Conservation (phyloP, 1,140 invertebrate species). For the Magallana ariakensis region DNA sequence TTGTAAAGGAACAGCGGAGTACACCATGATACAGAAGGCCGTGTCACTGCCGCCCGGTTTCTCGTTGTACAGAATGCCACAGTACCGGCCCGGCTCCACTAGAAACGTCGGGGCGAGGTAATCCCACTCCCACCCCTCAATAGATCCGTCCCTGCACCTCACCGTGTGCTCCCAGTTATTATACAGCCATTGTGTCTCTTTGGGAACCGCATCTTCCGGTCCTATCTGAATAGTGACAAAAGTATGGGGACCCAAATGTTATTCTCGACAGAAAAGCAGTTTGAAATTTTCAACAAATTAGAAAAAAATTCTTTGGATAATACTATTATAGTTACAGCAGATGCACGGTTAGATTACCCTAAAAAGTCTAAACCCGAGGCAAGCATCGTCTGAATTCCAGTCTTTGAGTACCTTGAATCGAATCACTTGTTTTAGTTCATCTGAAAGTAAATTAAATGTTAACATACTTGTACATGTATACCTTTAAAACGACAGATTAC, state of each 20-base stretch:
- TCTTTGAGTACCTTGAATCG: conserved; percentile 39
- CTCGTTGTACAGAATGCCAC: conserved; percentile 45
- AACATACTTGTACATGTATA: background rate
- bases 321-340: background rate
- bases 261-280: no score
- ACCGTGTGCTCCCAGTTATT: conserved; percentile 48
- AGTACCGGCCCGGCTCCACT: conserved; percentile 34
- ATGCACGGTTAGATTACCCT: background rate
- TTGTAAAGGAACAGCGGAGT: background rate
- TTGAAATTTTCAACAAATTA: no score
- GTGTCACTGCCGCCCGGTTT: conserved; percentile 9
- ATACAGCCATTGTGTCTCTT: background rate
- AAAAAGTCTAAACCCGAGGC: conserved; percentile 5
- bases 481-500: background rate
- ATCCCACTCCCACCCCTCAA: conserved; percentile 53
- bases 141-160: conserved; percentile 48
- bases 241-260: no score
- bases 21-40: conserved; percentile 38
- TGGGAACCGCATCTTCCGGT: conserved; percentile 27
- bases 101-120: conserved; percentile 44
- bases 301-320: no score
- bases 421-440: conserved; percentile 37
- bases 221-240: background rate
- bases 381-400: conserved; percentile 42
- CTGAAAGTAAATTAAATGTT: background rate